phyloP scores from a whole-genome alignment of 2,797 vertebrate species.

The Threskiornis aethiopicus region DNA sequence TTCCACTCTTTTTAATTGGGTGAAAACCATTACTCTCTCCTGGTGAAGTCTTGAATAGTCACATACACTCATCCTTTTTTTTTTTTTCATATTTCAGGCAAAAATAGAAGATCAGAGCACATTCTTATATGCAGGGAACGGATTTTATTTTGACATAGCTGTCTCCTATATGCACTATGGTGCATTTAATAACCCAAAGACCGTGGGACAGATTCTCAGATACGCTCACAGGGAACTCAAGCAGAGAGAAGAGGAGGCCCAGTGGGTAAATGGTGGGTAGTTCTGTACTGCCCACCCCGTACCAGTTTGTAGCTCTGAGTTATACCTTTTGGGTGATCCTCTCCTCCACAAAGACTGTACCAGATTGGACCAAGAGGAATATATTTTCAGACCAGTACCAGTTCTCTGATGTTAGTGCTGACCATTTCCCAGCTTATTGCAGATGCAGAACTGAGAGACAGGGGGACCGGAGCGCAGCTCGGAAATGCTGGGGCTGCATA shows the following conservation, averaged over 20 bases:
- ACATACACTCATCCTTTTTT: background rate
- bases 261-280: background rate
- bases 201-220: background rate
- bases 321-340: background rate
- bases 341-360: background rate
- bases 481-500: background rate
- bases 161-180: background rate
- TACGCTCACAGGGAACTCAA: background rate
- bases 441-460: background rate
- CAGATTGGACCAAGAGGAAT: background rate
- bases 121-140: background rate
- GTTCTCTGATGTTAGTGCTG: background rate
- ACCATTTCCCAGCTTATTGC: background rate
- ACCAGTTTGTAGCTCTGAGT: background rate
- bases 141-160: background rate
- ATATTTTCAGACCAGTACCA: background rate
- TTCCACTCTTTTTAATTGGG: slow-evolving; percentile 18
- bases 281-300: background rate
- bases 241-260: background rate
- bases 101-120: slow-evolving; percentile 4
- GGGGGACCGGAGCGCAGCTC: background rate
- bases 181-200: background rate
- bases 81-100: background rate
- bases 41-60: background rate
- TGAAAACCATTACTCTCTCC: background rate